A percentile compares a stretch with the other conserved stretches of the same genome.
phyloP scores from a whole-genome alignment of 1,140 invertebrate species.

The Myzus persicae region DNA sequence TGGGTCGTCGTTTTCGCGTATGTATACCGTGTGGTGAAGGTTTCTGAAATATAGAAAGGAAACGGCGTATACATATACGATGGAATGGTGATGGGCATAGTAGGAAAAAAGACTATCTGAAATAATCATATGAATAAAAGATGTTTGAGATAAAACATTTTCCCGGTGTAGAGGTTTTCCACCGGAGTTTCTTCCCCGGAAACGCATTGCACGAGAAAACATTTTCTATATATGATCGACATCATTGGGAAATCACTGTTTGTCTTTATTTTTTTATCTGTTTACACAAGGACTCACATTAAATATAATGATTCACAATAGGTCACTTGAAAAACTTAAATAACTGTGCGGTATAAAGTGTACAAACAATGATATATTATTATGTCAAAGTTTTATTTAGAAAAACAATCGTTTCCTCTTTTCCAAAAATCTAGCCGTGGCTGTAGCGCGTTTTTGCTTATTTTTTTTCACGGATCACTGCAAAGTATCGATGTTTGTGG shows the following conservation, averaged over 20 bases:
- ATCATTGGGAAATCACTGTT: constrained; percentile 29
- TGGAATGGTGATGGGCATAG: constrained; percentile 15
- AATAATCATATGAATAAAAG: constrained; percentile 57
- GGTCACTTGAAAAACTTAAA: constrained; percentile 51
- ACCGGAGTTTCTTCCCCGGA: neutral
- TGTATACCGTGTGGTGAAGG: neutral
- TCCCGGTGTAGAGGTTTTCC: neutral
- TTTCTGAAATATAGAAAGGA: neutral
- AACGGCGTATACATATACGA: constrained; percentile 17
- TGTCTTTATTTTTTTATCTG: constrained; percentile 7
- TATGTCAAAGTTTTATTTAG: constrained; percentile 25
- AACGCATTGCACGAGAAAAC: neutral
- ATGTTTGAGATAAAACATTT: constrained; percentile 54
- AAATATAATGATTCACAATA: constrained; percentile 45
- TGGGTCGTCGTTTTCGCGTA: constrained; percentile 11
- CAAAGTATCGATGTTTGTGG: neutral
- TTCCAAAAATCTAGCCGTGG: neutral
- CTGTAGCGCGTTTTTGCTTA: neutral
- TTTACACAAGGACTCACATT: constrained; percentile 37
- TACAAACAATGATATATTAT: constrained; percentile 38
- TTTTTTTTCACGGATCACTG: constrained; percentile 2
- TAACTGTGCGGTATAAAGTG: neutral
- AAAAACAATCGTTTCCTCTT: neutral
- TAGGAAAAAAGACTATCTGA: neutral
- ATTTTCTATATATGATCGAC: constrained; percentile 38